Conservation (phyloP, 2,113 vertebrate genomes). For the Stictonetta naevosa region DNA sequence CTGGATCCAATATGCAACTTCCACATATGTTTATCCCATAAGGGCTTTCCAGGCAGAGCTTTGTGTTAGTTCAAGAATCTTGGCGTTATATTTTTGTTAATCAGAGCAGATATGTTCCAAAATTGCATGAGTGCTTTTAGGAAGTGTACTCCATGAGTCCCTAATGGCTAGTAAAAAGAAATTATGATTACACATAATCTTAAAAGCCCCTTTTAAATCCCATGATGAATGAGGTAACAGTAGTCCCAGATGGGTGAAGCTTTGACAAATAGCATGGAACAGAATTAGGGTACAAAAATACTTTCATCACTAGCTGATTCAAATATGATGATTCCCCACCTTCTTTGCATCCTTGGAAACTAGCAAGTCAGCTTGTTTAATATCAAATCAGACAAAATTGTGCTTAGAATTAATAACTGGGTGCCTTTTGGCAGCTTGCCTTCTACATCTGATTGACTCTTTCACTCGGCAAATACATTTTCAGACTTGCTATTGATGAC, state of each 20-base stretch:
- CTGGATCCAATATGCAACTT: neutral
- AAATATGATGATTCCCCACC: neutral
- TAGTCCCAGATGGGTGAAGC: neutral
- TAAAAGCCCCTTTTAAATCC: neutral
- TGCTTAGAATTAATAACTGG: neutral
- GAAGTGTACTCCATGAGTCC: neutral
- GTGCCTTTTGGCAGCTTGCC: slow-evolving; percentile 14
- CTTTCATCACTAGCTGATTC: neutral
- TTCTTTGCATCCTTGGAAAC: neutral
- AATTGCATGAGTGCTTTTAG: neutral
- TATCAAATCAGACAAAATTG: slow-evolving; percentile 9
- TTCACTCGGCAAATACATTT: neutral
- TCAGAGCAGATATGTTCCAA: neutral
- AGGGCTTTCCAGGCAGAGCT: neutral
- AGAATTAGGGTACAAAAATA: slow-evolving; percentile 8
- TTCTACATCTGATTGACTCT: neutral
- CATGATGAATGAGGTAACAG: neutral
- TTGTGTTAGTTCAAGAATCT: neutral
- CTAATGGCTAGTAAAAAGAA: neutral
- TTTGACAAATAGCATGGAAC: neutral
- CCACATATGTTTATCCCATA: neutral
- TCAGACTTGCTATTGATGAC: neutral
- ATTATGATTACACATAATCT: neutral
- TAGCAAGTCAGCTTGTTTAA: slow-evolving; percentile 3
- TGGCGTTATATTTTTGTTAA: neutral